phyloP scores from a whole-genome alignment of 2,113 vertebrate genomes.

The Mugil cephalus region DNA sequence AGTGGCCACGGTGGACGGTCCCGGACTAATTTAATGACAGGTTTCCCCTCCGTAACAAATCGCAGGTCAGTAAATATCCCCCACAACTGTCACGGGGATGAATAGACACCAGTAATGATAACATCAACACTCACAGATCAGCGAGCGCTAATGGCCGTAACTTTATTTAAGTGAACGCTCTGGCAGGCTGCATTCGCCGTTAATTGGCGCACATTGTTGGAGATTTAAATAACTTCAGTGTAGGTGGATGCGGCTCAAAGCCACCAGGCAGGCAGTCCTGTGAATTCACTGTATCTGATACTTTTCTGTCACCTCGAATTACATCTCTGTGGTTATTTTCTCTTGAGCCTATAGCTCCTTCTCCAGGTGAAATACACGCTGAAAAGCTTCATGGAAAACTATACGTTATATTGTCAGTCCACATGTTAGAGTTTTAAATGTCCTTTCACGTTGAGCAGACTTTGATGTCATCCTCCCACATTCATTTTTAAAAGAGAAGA shows the following conservation, averaged over 20 bases:
- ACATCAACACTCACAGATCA: constrained; percentile 48
- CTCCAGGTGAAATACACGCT: too few species aligned
- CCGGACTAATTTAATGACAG: constrained; percentile 37
- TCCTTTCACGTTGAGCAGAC: too few species aligned
- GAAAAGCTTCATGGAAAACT: too few species aligned
- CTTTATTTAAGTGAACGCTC: constrained; percentile 49
- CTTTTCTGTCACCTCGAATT: not conserved
- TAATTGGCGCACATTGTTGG: constrained; percentile 34
- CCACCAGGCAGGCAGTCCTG: not conserved
- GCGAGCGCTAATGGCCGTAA: constrained; percentile 42
- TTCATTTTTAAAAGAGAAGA: too few species aligned
- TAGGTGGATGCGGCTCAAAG: constrained; percentile 10
- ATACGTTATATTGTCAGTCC: too few species aligned
- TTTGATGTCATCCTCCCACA: too few species aligned
- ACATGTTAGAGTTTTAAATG: too few species aligned
- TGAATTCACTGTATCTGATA: not conserved
- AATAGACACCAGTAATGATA: constrained; percentile 68
- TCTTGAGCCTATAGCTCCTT: not conserved
- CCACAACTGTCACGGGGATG: constrained; percentile 48
- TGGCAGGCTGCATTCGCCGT: constrained; percentile 26
- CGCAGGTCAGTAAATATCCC: constrained; percentile 59
- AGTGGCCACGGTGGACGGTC: not conserved
- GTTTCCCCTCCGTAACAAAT: constrained; percentile 42
- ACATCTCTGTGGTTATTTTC: not conserved
- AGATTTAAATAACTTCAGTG: constrained; percentile 24